phyloP scores from a whole-genome alignment of 2,113 vertebrate species.

The Sialia sialis region DNA sequence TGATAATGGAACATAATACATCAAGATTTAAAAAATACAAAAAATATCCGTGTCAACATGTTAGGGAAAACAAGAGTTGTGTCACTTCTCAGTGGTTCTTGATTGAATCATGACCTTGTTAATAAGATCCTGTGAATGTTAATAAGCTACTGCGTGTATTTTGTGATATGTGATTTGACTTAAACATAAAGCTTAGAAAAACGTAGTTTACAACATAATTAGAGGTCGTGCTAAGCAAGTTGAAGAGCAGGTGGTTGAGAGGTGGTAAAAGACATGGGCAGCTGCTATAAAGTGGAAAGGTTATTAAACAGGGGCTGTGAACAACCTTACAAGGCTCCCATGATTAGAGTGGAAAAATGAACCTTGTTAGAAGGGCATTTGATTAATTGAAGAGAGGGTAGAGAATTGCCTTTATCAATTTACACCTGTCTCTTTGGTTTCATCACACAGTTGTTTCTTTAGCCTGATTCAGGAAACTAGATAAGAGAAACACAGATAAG shows the following conservation, averaged over 20 bases:
- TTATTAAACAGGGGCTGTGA: background rate
- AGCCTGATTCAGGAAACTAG: background rate
- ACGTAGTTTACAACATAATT: background rate
- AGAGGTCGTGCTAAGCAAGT: background rate
- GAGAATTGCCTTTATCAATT: background rate
- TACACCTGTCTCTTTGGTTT: background rate
- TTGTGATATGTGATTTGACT: background rate
- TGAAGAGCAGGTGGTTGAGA: background rate
- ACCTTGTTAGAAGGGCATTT: background rate
- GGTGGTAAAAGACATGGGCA: background rate
- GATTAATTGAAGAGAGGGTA: background rate
- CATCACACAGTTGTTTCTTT: background rate
- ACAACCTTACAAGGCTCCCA: background rate
- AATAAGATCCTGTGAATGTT: background rate
- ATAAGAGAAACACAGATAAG: background rate
- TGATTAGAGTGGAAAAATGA: background rate
- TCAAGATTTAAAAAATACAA: background rate
- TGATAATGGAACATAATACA: background rate
- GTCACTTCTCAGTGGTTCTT: background rate
- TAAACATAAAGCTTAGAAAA: background rate
- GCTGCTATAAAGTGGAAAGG: background rate
- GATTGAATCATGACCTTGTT: background rate
- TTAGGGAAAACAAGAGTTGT: background rate
- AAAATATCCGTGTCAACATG: background rate
- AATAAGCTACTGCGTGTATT: background rate